Evolutionary conservation across 2,113 vertebrate species (phyloP).

Genomic region (Apteryx owenii): DNA sequence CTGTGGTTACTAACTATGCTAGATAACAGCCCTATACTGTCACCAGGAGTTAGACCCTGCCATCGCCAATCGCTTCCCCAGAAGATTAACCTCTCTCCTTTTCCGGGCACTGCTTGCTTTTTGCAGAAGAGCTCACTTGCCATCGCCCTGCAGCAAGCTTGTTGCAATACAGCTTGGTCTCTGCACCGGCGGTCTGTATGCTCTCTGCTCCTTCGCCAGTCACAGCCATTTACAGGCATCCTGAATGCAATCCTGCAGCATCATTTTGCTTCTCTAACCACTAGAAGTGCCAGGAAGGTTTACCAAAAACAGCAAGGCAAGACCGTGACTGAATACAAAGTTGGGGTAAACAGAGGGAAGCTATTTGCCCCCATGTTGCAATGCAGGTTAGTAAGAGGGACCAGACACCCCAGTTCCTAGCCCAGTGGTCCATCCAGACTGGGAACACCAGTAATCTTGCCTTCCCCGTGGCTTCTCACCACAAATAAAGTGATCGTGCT

Average conservation of each 20-base stretch:
- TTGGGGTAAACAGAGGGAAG: accelerated
- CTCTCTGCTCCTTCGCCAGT: background rate
- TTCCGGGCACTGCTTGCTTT: background rate
- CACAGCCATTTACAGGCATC: background rate
- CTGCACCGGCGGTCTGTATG: accelerated
- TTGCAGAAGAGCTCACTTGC: background rate
- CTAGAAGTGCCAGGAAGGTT: accelerated
- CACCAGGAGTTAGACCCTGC: background rate
- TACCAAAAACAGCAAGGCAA: background rate
- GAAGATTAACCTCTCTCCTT: background rate
- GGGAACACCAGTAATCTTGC: background rate
- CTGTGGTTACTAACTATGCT: background rate
- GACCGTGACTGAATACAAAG: accelerated
- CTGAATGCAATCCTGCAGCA: background rate
- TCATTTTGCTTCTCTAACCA: background rate
- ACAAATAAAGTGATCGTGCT: background rate
- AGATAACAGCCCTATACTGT: background rate
- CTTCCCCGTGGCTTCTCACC: background rate
- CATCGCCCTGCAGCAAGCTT: accelerated
- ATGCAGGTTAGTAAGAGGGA: background rate
- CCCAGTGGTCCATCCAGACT: background rate
- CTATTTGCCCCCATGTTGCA: background rate
- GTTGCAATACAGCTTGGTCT: background rate
- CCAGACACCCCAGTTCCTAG: background rate
- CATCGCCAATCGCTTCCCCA: background rate